These are phyloP conservation scores for Trididemnum miniatum DNA, from an alignment of 23 tunicate genomes.

Conservation along the genomic window DNA sequence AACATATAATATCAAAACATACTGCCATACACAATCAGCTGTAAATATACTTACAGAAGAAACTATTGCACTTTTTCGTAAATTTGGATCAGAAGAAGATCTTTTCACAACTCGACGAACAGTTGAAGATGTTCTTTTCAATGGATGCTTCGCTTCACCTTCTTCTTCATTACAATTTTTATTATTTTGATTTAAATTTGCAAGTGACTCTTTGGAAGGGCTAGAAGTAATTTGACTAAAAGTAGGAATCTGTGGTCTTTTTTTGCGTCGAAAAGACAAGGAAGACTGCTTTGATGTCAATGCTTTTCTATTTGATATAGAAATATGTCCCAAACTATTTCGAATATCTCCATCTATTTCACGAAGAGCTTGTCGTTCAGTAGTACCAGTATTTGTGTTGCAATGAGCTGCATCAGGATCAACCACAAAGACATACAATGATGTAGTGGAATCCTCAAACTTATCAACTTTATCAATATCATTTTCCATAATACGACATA, in stretches of 20 bases:
- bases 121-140: constrained; percentile 51
- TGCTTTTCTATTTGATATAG: constrained; percentile 32
- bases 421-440: constrained; percentile 55
- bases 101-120: constrained; percentile 57
- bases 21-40: too few species aligned
- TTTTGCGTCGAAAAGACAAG: constrained; percentile 17
- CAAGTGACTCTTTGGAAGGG: not conserved
- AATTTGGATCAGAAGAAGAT: constrained; percentile 65
- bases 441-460: constrained; percentile 78
- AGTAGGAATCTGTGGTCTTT: constrained; percentile 46
- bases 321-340: constrained; percentile 50
- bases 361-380: constrained; percentile 32
- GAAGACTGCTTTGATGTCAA: constrained; percentile 24
- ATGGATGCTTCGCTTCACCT: not conserved
- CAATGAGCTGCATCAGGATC: not conserved
- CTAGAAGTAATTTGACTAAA: constrained; percentile 20
- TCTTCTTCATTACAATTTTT: constrained; percentile 23
- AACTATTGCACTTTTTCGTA: constrained; percentile 26
- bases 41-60: constrained; percentile 46
- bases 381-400: not conserved
- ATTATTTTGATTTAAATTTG: not conserved
- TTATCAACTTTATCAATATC: constrained; percentile 39
- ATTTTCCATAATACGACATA: constrained; percentile 7
- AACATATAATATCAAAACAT: too few species aligned
- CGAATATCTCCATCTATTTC: constrained; percentile 53